Base-by-base conservation (phyloP, 1,140 invertebrate species). In the Drosophila pseudoobscura region DNA sequence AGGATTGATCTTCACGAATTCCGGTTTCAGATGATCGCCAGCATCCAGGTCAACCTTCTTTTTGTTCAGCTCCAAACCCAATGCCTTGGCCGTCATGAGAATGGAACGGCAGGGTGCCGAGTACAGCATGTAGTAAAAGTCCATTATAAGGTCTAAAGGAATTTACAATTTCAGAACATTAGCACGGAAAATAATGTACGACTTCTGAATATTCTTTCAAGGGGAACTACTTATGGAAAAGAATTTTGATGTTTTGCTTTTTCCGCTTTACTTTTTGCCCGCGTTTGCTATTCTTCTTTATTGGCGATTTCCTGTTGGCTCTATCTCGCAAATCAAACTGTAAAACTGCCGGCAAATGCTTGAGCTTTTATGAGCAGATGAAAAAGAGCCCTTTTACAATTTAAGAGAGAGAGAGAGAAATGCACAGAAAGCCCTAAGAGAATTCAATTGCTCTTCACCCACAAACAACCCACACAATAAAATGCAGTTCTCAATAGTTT, bases 1-100 rank as follows among this genome's bases (percentile, higher is more conserved):
- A 15, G 91, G 91, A 51, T 92, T 92, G 15, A 92, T 54, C 72
- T 96, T 95, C 1, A 95, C 15, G 78, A 93, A 97, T 79, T 96
- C 95, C 2, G 95, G 94, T 56, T 93, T 95, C 52, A 94, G 83
- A 56, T 96, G 94, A 58, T 96, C 95, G 0, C 94, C 93, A 1
- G 92, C 91, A 76, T 93, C 89, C 0, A 96, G 80, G 77, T 96
- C 93, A 1, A 94, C 92, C 9, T 94, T 82, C 84, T 94, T 95
- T n/a, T 95, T 90, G 84, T 97, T 95, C 7, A 96, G 82, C 45
- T 96, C 93, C 2, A 97, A 69, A 24, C 95, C 95, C 11, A 97
- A 80, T 35, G 93, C 93, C 64, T 94, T 94, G 8, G 95, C 95
- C 1, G 93, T 92, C 80, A 97, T 92, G 50, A 95, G 89, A 20